These are phyloP conservation scores for Prolemur simus DNA, from an alignment of 2,113 vertebrate species.

Conservation along the genomic window DNA sequence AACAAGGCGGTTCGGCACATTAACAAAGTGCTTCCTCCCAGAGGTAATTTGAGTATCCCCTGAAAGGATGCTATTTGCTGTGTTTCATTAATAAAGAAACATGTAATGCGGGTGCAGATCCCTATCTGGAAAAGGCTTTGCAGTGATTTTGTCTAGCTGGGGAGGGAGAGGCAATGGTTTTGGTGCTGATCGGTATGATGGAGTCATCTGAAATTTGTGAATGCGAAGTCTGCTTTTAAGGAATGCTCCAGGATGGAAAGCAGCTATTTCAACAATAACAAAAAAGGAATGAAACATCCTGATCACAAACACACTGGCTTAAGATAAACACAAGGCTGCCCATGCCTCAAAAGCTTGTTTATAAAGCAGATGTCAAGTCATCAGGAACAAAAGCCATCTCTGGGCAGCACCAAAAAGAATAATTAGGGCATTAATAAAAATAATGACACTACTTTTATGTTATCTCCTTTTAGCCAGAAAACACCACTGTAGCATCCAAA, in stretches of 20 bases:
- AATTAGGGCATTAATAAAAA: neutral
- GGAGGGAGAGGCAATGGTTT: neutral
- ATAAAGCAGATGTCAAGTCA: neutral
- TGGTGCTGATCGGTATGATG: neutral
- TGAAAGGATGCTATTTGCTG: neutral
- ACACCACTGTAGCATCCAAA: too few relatives aligned
- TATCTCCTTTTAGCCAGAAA: neutral
- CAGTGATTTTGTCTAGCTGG: neutral
- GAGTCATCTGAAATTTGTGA: neutral
- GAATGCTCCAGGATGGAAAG: neutral
- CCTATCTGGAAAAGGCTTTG: neutral
- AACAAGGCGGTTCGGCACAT: neutral
- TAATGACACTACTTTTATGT: neutral
- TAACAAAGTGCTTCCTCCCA: constrained; percentile 50
- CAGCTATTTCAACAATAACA: neutral
- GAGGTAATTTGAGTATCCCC: neutral
- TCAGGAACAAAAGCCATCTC: neutral
- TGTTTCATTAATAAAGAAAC: neutral
- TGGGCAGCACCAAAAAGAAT: neutral
- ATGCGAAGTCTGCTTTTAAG: neutral
- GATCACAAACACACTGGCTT: neutral
- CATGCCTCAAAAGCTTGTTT: neutral
- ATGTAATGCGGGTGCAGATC: fast-evolving
- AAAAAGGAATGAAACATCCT: neutral
- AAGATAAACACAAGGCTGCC: neutral